phyloP scores from a whole-genome alignment of 2,888 invertebrate species.

The Lasioglossum villosulum region DNA sequence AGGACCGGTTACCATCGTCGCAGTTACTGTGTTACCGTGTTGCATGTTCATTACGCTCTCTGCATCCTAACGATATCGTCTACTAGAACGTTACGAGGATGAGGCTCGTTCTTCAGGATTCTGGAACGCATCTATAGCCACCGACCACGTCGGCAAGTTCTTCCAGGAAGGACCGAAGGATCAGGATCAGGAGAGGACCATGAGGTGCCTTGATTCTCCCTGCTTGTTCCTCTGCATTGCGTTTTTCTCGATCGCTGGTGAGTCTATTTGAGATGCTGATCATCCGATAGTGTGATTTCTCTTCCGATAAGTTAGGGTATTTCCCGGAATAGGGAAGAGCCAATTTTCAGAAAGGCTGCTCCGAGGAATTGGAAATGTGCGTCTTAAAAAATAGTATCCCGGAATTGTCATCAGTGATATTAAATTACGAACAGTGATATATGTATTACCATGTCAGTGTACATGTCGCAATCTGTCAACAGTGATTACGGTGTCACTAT shows the following conservation, averaged over 20 bases:
- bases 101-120: slow-evolving; percentile 31
- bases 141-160: background rate
- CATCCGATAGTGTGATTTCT: too few species aligned
- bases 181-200: slow-evolving; percentile 51
- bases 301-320: too few species aligned
- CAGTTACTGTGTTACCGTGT: background rate
- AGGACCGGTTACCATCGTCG: slow-evolving; percentile 76
- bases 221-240: slow-evolving; percentile 75
- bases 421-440: too few species aligned
- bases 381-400: too few species aligned
- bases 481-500: too few species aligned
- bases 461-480: too few species aligned
- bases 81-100: slow-evolving; percentile 44
- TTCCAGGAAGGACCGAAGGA: slow-evolving; percentile 26
- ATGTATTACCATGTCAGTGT: too few species aligned
- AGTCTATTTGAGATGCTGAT: slow-evolving; percentile 46
- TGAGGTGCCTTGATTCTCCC: slow-evolving; percentile 74
- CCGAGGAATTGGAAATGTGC: too few species aligned
- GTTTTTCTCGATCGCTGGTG: slow-evolving; percentile 76
- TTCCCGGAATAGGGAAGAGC: too few species aligned
- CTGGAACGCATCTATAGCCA: slow-evolving; percentile 24
- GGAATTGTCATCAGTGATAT: too few species aligned
- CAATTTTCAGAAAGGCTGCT: too few species aligned
- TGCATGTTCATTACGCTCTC: background rate
- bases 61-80: background rate